phyloP scores from a whole-genome alignment of 2,888 invertebrate genomes.

The Lasioglossum morio region DNA sequence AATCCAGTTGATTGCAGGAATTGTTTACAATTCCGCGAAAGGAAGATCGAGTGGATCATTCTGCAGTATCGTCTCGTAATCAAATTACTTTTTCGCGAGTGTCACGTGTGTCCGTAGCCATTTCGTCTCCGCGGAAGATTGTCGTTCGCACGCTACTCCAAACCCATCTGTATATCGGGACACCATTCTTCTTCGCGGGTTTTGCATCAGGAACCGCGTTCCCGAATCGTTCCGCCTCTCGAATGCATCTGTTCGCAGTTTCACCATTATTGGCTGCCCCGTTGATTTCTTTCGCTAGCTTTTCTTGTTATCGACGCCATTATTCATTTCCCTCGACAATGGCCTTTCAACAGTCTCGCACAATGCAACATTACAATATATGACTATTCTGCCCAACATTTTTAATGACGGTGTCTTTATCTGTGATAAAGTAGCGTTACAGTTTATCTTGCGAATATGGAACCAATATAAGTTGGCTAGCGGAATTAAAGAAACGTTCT shows the following conservation, averaged over 20 bases:
- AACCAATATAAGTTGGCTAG: background rate
- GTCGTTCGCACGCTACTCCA: conserved; percentile 49
- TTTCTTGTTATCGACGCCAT: conserved; percentile 1
- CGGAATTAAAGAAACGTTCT: background rate
- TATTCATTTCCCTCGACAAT: conserved; percentile 24
- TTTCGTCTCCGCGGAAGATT: conserved; percentile 36
- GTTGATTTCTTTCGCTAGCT: conserved; percentile 28
- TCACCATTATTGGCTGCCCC: conserved; percentile 27
- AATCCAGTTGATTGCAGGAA: background rate
- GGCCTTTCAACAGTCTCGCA: background rate
- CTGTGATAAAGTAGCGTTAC: background rate
- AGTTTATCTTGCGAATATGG: background rate
- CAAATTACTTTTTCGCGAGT: conserved; percentile 41
- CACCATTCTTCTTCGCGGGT: conserved; percentile 54
- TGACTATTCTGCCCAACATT: background rate
- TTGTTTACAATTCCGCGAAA: background rate
- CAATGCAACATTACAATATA: background rate
- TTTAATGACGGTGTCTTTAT: background rate
- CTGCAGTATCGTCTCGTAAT: conserved; percentile 37
- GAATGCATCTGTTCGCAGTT: conserved; percentile 42
- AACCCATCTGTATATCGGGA: conserved; percentile 42
- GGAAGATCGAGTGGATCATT: conserved; percentile 17
- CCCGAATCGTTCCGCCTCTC: conserved; percentile 15
- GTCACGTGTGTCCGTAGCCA: conserved; percentile 15
- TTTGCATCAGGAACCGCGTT: conserved; percentile 46